Percentiles rank a stretch among this genome's conserved stretches.
These are phyloP conservation scores for Epirrhoe tristata DNA, from an alignment of 2,888 invertebrate genomes.

Conservation along the genomic window DNA sequence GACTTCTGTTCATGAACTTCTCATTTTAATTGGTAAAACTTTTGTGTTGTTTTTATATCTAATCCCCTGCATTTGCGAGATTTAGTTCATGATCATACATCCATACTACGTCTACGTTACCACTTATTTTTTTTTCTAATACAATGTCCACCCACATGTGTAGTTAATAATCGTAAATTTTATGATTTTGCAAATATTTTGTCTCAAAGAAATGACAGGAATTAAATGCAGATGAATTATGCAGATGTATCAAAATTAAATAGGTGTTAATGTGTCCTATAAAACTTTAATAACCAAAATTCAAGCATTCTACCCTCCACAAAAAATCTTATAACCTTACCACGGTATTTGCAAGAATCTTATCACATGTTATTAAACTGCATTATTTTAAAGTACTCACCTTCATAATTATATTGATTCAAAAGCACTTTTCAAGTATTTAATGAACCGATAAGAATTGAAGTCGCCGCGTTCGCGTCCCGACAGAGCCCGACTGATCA, in stretches of 20 bases:
- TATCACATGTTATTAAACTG: not conserved
- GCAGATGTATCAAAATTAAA: too few species aligned
- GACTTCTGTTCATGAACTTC: slow-evolving; percentile 8
- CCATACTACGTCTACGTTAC: not conserved
- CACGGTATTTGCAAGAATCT: not conserved
- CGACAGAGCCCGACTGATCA: slow-evolving; percentile 23
- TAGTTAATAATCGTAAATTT: not conserved
- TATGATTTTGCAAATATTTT: not conserved
- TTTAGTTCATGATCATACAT: not conserved
- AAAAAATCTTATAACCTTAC: not conserved
- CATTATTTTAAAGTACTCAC: slow-evolving; percentile 32
- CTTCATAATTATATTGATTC: slow-evolving; percentile 36
- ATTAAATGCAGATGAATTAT: not conserved
- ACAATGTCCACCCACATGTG: not conserved
- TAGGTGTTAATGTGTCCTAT: too few species aligned
- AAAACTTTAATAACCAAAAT: not conserved
- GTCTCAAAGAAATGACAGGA: too few species aligned
- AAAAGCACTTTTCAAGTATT: slow-evolving; percentile 18
- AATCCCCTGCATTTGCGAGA: not conserved
- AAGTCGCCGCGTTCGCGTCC: slow-evolving; percentile 15
- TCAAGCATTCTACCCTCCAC: slow-evolving; percentile 17
- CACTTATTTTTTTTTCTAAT: not conserved
- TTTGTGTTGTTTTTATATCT: not conserved
- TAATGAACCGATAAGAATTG: slow-evolving; percentile 20
- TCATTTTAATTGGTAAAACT: not conserved